Percentiles rank a stretch among this genome's conserved stretches.
Conservation (phyloP, 2,113 vertebrate genomes). For the Erythrocercus mccallii region DNA sequence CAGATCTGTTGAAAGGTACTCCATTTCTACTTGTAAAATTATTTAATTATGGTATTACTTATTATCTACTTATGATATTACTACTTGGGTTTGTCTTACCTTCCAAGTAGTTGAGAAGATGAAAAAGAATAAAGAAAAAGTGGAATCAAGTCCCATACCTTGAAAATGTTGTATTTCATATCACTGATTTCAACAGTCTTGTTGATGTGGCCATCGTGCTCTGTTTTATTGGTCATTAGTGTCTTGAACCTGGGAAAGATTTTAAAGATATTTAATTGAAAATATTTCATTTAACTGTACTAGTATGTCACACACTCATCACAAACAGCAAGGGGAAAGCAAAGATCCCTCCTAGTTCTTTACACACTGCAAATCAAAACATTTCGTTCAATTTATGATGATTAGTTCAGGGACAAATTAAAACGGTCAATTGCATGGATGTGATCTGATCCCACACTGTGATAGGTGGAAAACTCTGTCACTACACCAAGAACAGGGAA, state of each 20-base stretch:
- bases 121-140: background rate
- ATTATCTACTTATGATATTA: background rate
- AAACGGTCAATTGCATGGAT: background rate
- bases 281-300: background rate
- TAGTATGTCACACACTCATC: background rate
- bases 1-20: background rate
- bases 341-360: background rate
- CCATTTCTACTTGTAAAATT: background rate
- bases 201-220: conserved; percentile 74
- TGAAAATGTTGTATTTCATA: conserved; percentile 90
- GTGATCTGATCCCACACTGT: background rate
- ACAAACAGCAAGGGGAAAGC: background rate
- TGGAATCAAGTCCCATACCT: conserved; percentile 69
- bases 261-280: background rate
- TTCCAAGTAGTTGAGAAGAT: background rate
- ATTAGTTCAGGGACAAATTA: background rate
- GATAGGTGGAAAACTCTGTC: background rate
- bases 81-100: background rate
- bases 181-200: conserved; percentile 88
- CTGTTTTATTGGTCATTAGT: conserved; percentile 81
- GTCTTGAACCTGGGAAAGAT: conserved; percentile 84
- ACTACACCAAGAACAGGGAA: background rate
- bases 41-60: background rate
- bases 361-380: background rate
- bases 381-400: background rate